phyloP scores from a whole-genome alignment of 2,113 vertebrate genomes.

The Myanophis thanlyinensis region DNA sequence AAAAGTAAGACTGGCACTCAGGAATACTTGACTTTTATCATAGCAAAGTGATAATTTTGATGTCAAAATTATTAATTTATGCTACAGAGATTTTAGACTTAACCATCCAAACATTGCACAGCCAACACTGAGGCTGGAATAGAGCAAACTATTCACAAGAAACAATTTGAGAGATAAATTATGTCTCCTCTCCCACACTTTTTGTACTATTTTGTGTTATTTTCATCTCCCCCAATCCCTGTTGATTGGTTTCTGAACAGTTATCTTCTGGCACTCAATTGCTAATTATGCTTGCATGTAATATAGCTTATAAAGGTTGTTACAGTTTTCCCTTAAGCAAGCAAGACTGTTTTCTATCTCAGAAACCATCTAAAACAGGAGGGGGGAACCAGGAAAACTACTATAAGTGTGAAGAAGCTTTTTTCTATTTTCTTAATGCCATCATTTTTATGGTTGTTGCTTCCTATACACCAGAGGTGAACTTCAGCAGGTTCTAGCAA shows the following conservation, averaged over 20 bases:
- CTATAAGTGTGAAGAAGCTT: background rate
- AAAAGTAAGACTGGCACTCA: background rate
- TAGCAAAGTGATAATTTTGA: background rate
- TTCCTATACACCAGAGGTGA: no score
- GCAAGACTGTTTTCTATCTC: conserved; percentile 10
- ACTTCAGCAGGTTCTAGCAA: no score
- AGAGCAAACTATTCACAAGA: conserved; percentile 28
- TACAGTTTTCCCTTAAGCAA: conserved; percentile 24
- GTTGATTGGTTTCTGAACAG: conserved; percentile 46
- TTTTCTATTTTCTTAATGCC: background rate
- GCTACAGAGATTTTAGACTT: conserved; percentile 22
- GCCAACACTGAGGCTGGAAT: background rate
- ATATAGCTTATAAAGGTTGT: conserved; percentile 13
- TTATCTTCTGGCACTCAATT: conserved; percentile 22
- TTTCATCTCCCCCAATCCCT: conserved; percentile 15
- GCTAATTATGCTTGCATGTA: conserved; percentile 21
- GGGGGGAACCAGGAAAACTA: background rate
- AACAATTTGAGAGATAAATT: conserved; percentile 24
- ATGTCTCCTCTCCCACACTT: conserved; percentile 27
- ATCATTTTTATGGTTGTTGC: background rate
- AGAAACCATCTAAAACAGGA: background rate
- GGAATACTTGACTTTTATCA: background rate
- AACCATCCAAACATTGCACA: conserved; percentile 24
- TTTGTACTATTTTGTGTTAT: conserved; percentile 33
- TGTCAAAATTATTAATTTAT: background rate